Conservation (phyloP, 2,113 vertebrate species). For the Willisornis vidua region DNA sequence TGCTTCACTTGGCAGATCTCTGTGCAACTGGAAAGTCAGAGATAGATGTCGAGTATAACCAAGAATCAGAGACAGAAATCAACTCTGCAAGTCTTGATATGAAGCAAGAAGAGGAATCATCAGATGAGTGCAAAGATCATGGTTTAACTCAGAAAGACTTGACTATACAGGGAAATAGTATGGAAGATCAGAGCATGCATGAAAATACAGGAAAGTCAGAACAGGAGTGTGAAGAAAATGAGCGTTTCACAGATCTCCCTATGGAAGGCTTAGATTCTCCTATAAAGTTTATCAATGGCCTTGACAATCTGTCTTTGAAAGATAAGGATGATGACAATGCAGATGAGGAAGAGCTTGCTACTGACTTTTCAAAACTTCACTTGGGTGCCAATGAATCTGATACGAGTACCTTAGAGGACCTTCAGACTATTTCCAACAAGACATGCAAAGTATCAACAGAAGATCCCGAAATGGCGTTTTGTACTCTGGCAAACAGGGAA, state of each 20-base stretch:
- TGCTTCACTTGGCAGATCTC: conserved; percentile 62
- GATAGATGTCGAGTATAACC: not conserved
- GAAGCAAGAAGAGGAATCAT: conserved; percentile 45
- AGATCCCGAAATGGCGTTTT: conserved; percentile 88
- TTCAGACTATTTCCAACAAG: conserved; percentile 51
- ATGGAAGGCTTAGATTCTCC: not conserved
- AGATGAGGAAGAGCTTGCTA: conserved; percentile 67
- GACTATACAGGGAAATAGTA: not conserved
- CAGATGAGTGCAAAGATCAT: not conserved
- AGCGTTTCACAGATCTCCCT: not conserved
- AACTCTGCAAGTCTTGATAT: not conserved
- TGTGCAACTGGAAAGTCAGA: conserved; percentile 28
- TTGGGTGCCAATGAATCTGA: conserved; percentile 71
- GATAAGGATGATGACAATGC: conserved; percentile 29
- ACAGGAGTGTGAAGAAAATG: not conserved
- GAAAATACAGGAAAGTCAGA: conserved; percentile 35
- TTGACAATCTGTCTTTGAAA: conserved; percentile 32
- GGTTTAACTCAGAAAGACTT: conserved; percentile 27
- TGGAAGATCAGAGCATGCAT: not conserved
- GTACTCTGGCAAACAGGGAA: conserved; percentile 81
- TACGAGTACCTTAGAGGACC: conserved; percentile 34
- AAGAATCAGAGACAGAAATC: conserved; percentile 49
- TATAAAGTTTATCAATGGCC: not conserved
- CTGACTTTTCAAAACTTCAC: conserved; percentile 75
- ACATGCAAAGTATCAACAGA: conserved; percentile 78